These are phyloP conservation scores for Gastracanthus pulcherrimus DNA, from an alignment of 2,888 invertebrate species.

Conservation along the genomic window DNA sequence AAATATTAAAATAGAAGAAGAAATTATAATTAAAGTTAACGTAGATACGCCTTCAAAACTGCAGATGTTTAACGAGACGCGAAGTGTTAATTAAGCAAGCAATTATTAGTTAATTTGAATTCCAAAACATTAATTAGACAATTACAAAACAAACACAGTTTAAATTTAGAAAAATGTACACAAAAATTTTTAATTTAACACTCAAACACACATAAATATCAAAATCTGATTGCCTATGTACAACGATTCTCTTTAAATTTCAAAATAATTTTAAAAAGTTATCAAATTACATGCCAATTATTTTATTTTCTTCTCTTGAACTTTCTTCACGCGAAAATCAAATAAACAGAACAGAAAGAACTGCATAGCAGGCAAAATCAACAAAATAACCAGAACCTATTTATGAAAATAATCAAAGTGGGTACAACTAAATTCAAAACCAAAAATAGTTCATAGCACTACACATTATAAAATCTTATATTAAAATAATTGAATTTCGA, in stretches of 20 bases:
- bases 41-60: constrained; percentile 25
- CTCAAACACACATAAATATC: constrained; percentile 45
- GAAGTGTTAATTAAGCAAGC: constrained; percentile 44
- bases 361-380: constrained; percentile 44
- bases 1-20: background rate
- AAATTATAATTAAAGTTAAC: constrained; percentile 37
- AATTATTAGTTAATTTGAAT: constrained; percentile 30
- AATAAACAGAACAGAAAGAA: background rate
- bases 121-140: constrained; percentile 47
- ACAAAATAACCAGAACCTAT: constrained; percentile 18
- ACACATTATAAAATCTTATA: constrained; percentile 38
- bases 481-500: constrained; percentile 27
- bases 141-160: constrained; percentile 45
- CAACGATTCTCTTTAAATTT: constrained; percentile 13
- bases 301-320: constrained; percentile 53
- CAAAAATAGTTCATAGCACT: constrained; percentile 49
- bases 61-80: constrained; percentile 33
- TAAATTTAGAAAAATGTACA: constrained; percentile 38
- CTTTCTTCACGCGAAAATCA: constrained; percentile 31
- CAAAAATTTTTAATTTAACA: constrained; percentile 42
- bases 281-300: constrained; percentile 48
- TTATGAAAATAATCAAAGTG: constrained; percentile 5
- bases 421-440: constrained; percentile 39
- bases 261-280: background rate
- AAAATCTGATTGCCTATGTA: constrained; percentile 29